Evolutionary conservation across 2,888 invertebrate species (phyloP), one percentile per base, ranked within the genome.

Genomic region (Orthosia cruda): DNA sequence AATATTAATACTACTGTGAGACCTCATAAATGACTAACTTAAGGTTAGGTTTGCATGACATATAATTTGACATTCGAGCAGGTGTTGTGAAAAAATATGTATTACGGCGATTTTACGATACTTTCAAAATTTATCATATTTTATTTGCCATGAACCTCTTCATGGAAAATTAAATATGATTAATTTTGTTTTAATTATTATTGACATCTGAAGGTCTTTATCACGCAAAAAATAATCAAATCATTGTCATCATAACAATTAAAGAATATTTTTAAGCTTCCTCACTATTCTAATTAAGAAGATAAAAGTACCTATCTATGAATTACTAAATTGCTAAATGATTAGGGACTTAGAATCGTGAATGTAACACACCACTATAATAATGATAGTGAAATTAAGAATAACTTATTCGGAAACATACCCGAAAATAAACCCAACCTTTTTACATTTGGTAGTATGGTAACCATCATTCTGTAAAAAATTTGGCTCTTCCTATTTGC

Each of bases 111-210:
- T n/a, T 70, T 62, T 40, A 32, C 15, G 47, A 32, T 18, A 52
- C 9, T 11, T n/a, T n/a, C n/a, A n/a, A n/a, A n/a, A n/a, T n/a
- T n/a, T n/a, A n/a, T n/a, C n/a, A n/a, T n/a, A n/a, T n/a, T n/a
- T n/a, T n/a, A n/a, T n/a, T n/a, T n/a, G n/a, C n/a, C n/a, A n/a
- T n/a, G n/a, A n/a, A n/a, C n/a, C n/a, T n/a, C n/a, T n/a, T n/a
- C n/a, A n/a, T n/a, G n/a, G n/a, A n/a, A n/a, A 74, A 77, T 80
- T 65, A 55, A 49, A 59, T 52, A 52, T 63, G 23, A 54, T 80
- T 80, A 45, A 63, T 64, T 59, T 32, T 32, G 20, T 54, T 59
- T 64, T 45, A 32, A 49, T 71, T 58, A 5, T 50, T 54, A 61
- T 61, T 80, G 40, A 4, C 55, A 57, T 52, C 32, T 65, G 54